Base-by-base conservation (phyloP, 92 coral and sea anemone genomes). In the Nematostella vectensis region DNA sequence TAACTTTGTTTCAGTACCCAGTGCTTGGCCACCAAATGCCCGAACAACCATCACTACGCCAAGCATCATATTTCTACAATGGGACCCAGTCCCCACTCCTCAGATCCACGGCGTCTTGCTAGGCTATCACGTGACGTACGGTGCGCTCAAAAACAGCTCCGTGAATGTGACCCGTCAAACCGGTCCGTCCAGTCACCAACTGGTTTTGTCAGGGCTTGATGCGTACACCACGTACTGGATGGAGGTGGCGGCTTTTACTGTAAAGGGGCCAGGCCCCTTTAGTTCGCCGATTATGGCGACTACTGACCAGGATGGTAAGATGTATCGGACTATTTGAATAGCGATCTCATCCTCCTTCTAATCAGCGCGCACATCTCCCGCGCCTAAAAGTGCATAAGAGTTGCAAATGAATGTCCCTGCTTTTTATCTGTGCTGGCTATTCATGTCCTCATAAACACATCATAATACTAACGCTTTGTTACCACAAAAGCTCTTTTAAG, bases 1-100 rank as follows among this genome's bases (percentile, higher is more conserved):
- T n/a, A n/a, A n/a, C n/a, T n/a, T n/a, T n/a, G n/a, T 22, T 45
- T 9, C 57, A 61, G 68, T 49, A 17, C 58, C 58, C 42, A 17
- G 26, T 13, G 29, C 19, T 22, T 21, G 40, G 11, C 68, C 68
- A 20, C 22, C 6, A 27, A 61, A 61, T 29, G 48, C 48, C 2
- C 57, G 23, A 19, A 29, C 31, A 22, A 16, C 26, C 29, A 61
- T 29, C 31, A 47, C 3, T n/a, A 61, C 29, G 4, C 33, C 59
- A 0, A 63, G 31, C 19, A 50, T 47, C 49, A 63, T 63, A 13
- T 31, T n/a, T 15, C 12, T 63, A 6, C 24, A 21, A 1, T 63
- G 69, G 69, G 51, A 36, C 12, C 48, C 18, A 19, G 50, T 63
- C 9, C 31, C 30, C 17, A 3, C 36, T 29, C 20, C 11, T 10